Percentiles rank a stretch among this genome's conserved stretches.
Evolutionary conservation across 64 coral and sea anemone genomes (phyloP).

Genomic region (Montipora sp.): DNA sequence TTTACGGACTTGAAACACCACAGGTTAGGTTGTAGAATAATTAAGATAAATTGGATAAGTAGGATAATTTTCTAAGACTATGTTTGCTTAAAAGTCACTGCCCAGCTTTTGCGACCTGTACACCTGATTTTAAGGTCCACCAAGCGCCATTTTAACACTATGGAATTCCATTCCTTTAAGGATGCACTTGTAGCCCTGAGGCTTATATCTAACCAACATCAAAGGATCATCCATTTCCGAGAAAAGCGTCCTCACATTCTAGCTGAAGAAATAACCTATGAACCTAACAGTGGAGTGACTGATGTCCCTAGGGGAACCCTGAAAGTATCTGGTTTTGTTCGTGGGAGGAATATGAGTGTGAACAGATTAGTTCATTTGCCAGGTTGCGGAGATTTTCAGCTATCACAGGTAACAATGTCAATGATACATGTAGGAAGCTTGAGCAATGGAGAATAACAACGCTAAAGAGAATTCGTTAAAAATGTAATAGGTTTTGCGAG

Average conservation of each 20-base stretch:
- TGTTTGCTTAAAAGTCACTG: too few relatives aligned
- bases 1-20: slow-evolving; percentile 75
- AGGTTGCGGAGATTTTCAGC: slow-evolving; percentile 94
- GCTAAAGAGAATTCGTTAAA: too few relatives aligned
- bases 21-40: slow-evolving; percentile 27
- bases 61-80: too few relatives aligned
- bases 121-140: neutral
- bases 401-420: slow-evolving; percentile 69
- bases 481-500: too few relatives aligned
- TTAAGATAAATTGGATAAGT: neutral
- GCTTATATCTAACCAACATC: slow-evolving; percentile 88
- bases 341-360: slow-evolving; percentile 80
- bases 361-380: slow-evolving; percentile 93
- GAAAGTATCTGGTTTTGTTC: slow-evolving; percentile 90
- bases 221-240: slow-evolving; percentile 80
- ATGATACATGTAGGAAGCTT: too few relatives aligned
- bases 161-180: slow-evolving; percentile 29
- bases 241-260: slow-evolving; percentile 83
- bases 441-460: too few relatives aligned
- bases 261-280: slow-evolving; percentile 72
- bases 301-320: slow-evolving; percentile 69
- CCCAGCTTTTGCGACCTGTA: too few relatives aligned
- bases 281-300: slow-evolving; percentile 52
- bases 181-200: slow-evolving; percentile 86
- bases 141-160: neutral